These are phyloP conservation scores for Colossoma macropomum DNA, from an alignment of 2,113 vertebrate genomes.

Conservation along the genomic window DNA sequence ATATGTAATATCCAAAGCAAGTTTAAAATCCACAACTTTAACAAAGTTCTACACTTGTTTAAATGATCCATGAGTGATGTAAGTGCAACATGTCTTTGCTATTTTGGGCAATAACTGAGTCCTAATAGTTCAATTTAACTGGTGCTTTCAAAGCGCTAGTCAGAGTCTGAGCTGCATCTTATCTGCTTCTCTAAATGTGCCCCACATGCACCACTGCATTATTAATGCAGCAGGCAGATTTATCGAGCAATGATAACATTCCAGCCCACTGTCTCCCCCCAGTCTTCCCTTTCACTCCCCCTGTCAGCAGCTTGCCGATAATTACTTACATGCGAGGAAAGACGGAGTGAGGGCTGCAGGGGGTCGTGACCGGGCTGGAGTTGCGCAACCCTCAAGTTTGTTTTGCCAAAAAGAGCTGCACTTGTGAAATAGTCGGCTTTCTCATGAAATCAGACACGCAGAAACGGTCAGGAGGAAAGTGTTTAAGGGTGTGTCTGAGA, in stretches of 20 bases:
- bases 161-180: neutral
- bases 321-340: slow-evolving; percentile 56
- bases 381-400: slow-evolving; percentile 68
- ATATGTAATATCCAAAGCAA: too few relatives aligned
- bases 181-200: neutral
- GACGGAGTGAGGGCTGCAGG: slow-evolving; percentile 69
- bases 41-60: too few relatives aligned
- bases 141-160: too few relatives aligned
- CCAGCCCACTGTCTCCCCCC: slow-evolving; percentile 22
- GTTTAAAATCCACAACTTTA: too few relatives aligned
- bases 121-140: too few relatives aligned
- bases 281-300: slow-evolving; percentile 46
- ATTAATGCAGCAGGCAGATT: slow-evolving; percentile 46
- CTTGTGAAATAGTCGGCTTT: slow-evolving; percentile 69
- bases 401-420: slow-evolving; percentile 67
- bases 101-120: too few relatives aligned
- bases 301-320: slow-evolving; percentile 63
- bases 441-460: slow-evolving; percentile 58
- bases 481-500: neutral
- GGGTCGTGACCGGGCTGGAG: slow-evolving; percentile 50
- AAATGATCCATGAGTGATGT: too few relatives aligned
- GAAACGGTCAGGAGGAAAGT: slow-evolving; percentile 54
- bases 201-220: neutral
- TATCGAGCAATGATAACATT: slow-evolving; percentile 53
- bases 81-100: too few relatives aligned